A percentile compares a stretch with the other conserved stretches of the same genome.
These are phyloP conservation scores for Medauroidea extradentata DNA, from an alignment of 1,140 invertebrate species.

Conservation along the genomic window DNA sequence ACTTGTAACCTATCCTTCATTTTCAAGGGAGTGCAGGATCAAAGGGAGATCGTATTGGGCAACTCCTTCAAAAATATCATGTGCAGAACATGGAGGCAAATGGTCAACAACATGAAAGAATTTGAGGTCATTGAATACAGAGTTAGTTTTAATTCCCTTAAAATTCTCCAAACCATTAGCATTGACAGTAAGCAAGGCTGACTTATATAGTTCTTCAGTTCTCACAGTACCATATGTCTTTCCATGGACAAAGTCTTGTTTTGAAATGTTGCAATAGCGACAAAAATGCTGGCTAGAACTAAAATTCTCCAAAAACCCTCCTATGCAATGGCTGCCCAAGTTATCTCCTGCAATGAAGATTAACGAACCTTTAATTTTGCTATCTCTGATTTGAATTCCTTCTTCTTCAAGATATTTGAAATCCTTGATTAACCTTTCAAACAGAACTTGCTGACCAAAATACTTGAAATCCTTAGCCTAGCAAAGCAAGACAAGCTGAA, in stretches of 20 bases:
- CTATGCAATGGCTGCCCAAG: conserved; percentile 27
- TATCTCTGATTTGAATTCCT: background rate
- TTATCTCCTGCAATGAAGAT: conserved; percentile 34
- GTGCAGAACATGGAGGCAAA: conserved; percentile 8
- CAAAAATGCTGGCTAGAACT: conserved; percentile 25
- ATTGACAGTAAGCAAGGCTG: background rate
- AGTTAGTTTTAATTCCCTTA: conserved; percentile 1
- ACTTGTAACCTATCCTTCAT: too few species aligned
- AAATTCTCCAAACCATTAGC: background rate
- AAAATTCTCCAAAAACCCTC: conserved; percentile 31
- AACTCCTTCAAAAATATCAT: conserved; percentile 12
- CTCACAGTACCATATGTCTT: background rate
- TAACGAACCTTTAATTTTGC: conserved; percentile 24
- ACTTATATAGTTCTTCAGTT: background rate
- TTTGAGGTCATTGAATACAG: conserved; percentile 1
- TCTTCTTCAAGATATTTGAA: background rate
- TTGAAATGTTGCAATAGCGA: conserved; percentile 21
- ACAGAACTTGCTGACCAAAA: background rate
- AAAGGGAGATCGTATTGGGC: conserved; percentile 2
- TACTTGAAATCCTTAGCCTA: background rate
- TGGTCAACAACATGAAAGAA: conserved; percentile 4
- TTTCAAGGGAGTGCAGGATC: conserved; percentile 2
- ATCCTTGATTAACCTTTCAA: background rate
- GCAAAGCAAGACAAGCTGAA: conserved; percentile 9
- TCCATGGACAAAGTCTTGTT: background rate